Evolutionary conservation across 2,797 vertebrate species (phyloP), one percentile per base, ranked within the genome.

Genomic region (Aselliscus stoliczkanus): DNA sequence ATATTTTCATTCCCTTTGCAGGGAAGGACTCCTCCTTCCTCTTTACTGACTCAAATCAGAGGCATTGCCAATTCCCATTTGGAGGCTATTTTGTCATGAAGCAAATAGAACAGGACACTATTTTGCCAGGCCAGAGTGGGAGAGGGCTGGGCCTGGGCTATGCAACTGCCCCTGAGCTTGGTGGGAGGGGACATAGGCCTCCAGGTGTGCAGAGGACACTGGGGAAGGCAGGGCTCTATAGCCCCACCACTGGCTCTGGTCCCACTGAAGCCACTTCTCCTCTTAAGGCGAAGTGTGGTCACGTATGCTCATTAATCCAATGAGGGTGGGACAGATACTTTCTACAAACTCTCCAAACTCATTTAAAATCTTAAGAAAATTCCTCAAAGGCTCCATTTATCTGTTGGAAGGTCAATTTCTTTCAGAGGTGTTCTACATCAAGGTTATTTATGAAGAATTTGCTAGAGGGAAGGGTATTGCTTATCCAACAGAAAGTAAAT

Each of bases 401-500:
- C 92, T 96, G 8, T 42, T 29, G 67, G 65, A 96, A 97, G 90
- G 85, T 96, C 93, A 93, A 15, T 96, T 96, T 93, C 69, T 92
- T 97, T 97, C 65, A 73, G 84, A 92, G 69, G 70, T 80, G 21
- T 83, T 96, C 50, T 90, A 50, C 47, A 67, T 94, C 77, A 97
- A 95, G 90, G 79, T 96, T 94, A 88, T 95, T 97, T 96, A 96
- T 73, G 52, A 75, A 94, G 96, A 88, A 60, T 95, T 95, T 97
- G 92, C 93, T 86, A n/a, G 54, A 87, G 82, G 92, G 90, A 96
- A 96, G 88, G 73, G 37, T 77, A 96, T 93, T 93, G 85, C 94
- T 97, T 94, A 94, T 62, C 82, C 42, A 93, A 91, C 37, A 91
- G 76, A 92, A 96, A 93, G 77, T 79, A 86, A 95, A 95, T 87